phyloP scores from a whole-genome alignment of 2,797 vertebrate species.

The Hemibagrus guttatus region DNA sequence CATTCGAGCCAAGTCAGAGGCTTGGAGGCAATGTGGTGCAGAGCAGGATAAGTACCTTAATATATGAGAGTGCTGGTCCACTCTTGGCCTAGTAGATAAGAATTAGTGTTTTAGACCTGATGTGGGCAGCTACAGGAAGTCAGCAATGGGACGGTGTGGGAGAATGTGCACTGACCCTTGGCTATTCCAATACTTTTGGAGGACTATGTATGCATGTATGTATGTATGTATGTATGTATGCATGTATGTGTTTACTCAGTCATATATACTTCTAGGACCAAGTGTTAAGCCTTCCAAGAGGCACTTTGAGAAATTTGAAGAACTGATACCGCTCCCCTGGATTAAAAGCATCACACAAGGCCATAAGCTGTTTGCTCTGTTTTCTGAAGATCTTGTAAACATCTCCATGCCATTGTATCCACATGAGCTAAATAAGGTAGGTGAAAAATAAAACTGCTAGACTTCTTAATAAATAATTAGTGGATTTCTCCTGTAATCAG shows the following conservation, averaged over 20 bases:
- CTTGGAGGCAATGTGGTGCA: no score
- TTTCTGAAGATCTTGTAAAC: constrained; percentile 50
- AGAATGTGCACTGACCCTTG: neutral
- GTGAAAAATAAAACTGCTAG: neutral
- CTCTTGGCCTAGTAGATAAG: no score
- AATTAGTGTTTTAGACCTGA: neutral
- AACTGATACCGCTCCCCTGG: constrained; percentile 35
- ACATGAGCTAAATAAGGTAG: constrained; percentile 44
- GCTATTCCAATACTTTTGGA: neutral
- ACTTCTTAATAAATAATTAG: neutral
- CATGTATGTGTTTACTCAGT: neutral
- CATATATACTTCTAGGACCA: constrained; percentile 20
- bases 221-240: neutral
- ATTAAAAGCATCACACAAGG: constrained; percentile 43
- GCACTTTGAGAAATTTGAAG: constrained; percentile 33
- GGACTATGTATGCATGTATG: neutral
- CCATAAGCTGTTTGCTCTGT: constrained; percentile 34
- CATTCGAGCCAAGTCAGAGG: no score
- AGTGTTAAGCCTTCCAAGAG: constrained; percentile 4
- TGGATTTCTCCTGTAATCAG: neutral
- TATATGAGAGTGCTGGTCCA: no score
- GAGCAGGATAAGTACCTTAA: no score
- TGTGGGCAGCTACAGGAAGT: neutral
- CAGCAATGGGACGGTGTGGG: neutral
- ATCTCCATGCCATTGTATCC: constrained; percentile 36